These are phyloP conservation scores for Struthidea cinerea DNA, from an alignment of 2,113 vertebrate species.

Conservation along the genomic window DNA sequence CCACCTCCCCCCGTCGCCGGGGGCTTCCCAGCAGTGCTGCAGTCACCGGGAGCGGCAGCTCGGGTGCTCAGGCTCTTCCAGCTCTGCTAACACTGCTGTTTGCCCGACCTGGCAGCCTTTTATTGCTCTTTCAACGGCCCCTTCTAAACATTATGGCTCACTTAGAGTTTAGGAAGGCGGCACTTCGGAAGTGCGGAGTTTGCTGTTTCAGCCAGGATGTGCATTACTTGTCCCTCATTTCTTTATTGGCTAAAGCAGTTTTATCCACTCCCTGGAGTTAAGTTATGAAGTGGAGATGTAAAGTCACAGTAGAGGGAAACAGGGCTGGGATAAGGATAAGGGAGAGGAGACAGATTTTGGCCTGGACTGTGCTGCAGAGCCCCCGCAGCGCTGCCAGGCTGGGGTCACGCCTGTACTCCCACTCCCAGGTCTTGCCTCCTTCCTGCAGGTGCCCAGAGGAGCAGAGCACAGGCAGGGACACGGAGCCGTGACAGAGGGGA, in stretches of 20 bases:
- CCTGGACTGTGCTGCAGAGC: not conserved
- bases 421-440: not conserved
- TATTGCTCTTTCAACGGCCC: constrained; percentile 13
- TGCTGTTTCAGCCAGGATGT: not conserved
- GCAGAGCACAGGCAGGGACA: not conserved
- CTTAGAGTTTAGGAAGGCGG: constrained; percentile 22
- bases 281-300: not conserved
- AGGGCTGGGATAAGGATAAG: not conserved
- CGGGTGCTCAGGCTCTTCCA: not conserved
- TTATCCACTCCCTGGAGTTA: not conserved
- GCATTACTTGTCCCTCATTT: not conserved
- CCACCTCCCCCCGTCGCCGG: accelerated
- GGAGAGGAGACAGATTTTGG: not conserved
- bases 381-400: accelerated
- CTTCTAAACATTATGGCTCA: constrained; percentile 43
- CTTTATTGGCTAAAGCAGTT: not conserved
- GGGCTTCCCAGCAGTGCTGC: not conserved
- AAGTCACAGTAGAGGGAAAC: not conserved
- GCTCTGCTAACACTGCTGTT: not conserved
- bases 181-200: not conserved
- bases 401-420: accelerated
- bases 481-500: accelerated
- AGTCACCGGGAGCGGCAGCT: not conserved
- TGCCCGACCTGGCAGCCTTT: constrained; percentile 38
- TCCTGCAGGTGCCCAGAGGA: accelerated